Conservation (phyloP, 2,797 vertebrate genomes). For the Acipenser oxyrinchus region DNA sequence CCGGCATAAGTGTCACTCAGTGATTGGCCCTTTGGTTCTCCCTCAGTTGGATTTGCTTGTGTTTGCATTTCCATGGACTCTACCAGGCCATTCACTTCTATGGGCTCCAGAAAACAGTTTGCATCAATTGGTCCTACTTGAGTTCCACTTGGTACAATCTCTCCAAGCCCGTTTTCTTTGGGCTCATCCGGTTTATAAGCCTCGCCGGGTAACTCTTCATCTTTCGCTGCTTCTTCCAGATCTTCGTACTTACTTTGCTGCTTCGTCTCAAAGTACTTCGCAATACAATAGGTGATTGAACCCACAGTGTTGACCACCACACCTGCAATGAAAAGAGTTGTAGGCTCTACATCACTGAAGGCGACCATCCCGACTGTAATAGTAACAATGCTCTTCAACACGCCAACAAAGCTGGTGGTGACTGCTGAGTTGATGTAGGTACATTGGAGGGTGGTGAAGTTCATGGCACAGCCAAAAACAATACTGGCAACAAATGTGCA, state of each 20-base stretch:
- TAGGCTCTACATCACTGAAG: constrained; percentile 84
- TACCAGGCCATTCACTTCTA: constrained; percentile 38
- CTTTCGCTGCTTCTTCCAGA: constrained; percentile 67
- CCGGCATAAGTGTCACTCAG: constrained; percentile 73
- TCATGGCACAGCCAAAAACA: constrained; percentile 92
- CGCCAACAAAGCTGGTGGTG: constrained; percentile 97
- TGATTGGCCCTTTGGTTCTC: constrained; percentile 37
- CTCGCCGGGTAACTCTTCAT: constrained; percentile 41
- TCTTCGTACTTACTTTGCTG: constrained; percentile 82
- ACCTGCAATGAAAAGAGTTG: constrained; percentile 81
- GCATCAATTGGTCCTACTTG: constrained; percentile 24
- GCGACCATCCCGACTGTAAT: constrained; percentile 96
- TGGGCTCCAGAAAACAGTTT: constrained; percentile 23
- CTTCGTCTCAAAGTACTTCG: constrained; percentile 81
- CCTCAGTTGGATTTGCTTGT: constrained; percentile 36
- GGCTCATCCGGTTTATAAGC: constrained; percentile 35
- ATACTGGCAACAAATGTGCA: constrained; percentile 75
- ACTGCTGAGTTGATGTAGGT: constrained; percentile 98
- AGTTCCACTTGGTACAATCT: constrained; percentile 36
- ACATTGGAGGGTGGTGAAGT: constrained; percentile 96
- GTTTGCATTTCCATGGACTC: constrained; percentile 41
- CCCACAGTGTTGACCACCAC: constrained; percentile 92
- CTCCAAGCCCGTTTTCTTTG: constrained; percentile 41
- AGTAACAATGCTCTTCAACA: constrained; percentile 94
- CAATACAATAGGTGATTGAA: constrained; percentile 86